These are phyloP conservation scores for Athetis lepigone DNA, from an alignment of 2,888 invertebrate genomes.

Conservation along the genomic window DNA sequence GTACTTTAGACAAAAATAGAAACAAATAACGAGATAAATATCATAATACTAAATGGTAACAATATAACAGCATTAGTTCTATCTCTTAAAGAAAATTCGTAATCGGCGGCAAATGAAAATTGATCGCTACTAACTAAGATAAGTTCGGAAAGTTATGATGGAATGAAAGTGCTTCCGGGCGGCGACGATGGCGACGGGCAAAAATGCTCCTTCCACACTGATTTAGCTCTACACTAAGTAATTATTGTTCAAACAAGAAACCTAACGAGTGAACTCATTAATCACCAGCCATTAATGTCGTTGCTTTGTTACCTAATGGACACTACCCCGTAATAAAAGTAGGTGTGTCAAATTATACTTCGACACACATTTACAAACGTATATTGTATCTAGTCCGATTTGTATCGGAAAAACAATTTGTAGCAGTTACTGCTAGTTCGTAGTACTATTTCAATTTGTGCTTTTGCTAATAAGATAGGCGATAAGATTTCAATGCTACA, in stretches of 20 bases:
- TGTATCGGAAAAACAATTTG: constrained; percentile 11
- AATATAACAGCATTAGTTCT: constrained; percentile 66
- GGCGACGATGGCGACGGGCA: constrained; percentile 69
- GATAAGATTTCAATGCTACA: constrained; percentile 45
- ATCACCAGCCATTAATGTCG: constrained; percentile 75
- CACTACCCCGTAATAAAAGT: constrained; percentile 64
- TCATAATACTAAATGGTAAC: constrained; percentile 53
- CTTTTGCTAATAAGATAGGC: constrained; percentile 31
- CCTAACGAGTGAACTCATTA: constrained; percentile 79
- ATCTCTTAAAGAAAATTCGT: constrained; percentile 79
- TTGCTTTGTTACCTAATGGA: constrained; percentile 74
- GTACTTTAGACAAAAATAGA: too few relatives aligned
- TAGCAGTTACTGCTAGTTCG: not conserved
- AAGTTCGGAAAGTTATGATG: constrained; percentile 87
- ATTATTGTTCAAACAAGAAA: constrained; percentile 84
- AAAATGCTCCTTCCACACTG: constrained; percentile 77
- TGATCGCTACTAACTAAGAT: constrained; percentile 88
- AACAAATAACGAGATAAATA: not conserved
- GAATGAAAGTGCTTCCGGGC: constrained; percentile 79
- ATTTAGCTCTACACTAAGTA: constrained; percentile 78
- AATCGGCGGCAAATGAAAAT: constrained; percentile 88
- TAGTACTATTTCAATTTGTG: constrained; percentile 23
- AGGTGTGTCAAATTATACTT: constrained; percentile 52
- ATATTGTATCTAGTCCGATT: constrained; percentile 10
- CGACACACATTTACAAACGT: constrained; percentile 19